These are phyloP conservation scores for Ariolimax columbianus DNA, from an alignment of 2,888 invertebrate species.

Conservation along the genomic window DNA sequence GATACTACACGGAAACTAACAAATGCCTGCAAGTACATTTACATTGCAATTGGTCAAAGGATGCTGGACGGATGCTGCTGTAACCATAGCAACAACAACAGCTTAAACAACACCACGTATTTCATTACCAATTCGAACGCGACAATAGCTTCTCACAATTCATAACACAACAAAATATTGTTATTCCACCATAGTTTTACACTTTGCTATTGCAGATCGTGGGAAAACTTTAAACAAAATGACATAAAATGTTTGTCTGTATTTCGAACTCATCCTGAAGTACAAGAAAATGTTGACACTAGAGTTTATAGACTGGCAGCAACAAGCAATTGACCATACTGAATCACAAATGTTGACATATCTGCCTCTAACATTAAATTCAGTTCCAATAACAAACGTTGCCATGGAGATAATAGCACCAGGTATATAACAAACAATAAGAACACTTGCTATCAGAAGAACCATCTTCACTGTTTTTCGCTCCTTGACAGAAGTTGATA, in stretches of 20 bases:
- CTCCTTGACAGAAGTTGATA: neutral
- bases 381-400: neutral
- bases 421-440: conserved; percentile 17
- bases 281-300: neutral
- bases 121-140: no score
- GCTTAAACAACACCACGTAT: no score
- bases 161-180: no score
- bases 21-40: no score
- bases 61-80: no score
- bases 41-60: no score
- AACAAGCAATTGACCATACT: neutral
- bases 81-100: no score
- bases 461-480: neutral
- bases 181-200: no score
- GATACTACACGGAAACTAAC: no score
- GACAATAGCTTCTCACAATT: no score
- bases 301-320: neutral
- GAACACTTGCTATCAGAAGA: neutral
- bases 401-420: neutral
- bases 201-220: no score
- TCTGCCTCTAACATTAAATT: neutral
- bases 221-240: no score
- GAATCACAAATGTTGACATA: neutral
- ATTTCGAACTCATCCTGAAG: neutral
- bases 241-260: neutral